Evolutionary conservation across 2,113 vertebrate species (phyloP), one percentile per base, ranked within the genome.

Genomic region (Calyptommatus sinebrachiatus): DNA sequence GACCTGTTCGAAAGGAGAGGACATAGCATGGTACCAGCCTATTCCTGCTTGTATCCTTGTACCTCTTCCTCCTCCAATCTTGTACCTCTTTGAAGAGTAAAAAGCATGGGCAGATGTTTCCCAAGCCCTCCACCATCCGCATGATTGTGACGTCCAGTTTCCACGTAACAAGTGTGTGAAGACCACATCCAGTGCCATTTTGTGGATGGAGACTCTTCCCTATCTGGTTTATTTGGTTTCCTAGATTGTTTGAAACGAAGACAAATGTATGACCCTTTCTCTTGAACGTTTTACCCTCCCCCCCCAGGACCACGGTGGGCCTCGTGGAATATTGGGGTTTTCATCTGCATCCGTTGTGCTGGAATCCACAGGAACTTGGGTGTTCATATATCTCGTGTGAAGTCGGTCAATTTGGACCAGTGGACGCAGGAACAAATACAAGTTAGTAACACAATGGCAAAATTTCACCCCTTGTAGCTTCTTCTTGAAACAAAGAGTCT

Each of bases 401-500:
- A 99, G 76, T 99, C 98, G 0, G 98, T 99, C 84, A 99, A 99
- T 87, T 94, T 99, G 5, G 98, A 99, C 92, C 98, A 99, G 87
- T 99, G 98, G 98, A 99, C 98, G 0, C 97, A 98, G 83, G 98
- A 99, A 76, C 98, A 99, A 91, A 99, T 99, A 61, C 98, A 98
- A 97, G 98, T 99, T 91, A 0, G 63, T 0, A 1, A 24, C 45
- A 28, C 10, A 4, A 31, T 20, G 1, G 29, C 2, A 71, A 72
- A 31, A 11, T 4, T 29, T 1, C 10, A 46, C 28, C 50, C 7
- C 28, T 31, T 29, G n/a, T 21, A 41, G 35, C 35, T 41, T 41
- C 35, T 41, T 5, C 35, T 41, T 41, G 35, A 41, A 41, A 41
- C 35, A 5, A 2, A 41, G 35, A 41, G 35, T 41, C 35, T 41